Conservation (phyloP, 1,140 invertebrate genomes). For the Drosophila pectinifera region DNA sequence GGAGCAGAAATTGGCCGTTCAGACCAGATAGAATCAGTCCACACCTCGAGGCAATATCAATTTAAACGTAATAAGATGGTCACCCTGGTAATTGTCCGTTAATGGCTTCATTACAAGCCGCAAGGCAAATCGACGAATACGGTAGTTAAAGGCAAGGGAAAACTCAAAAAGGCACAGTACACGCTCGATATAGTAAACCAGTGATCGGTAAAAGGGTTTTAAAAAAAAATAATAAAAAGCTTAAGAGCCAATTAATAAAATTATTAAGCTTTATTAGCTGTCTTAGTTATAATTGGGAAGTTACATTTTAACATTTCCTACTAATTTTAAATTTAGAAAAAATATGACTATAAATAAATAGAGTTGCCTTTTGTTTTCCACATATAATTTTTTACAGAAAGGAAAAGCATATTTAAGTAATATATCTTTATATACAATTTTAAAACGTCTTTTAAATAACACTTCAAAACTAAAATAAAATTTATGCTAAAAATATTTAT, state of each 20-base stretch:
- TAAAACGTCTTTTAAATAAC: neutral
- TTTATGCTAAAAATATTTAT: neutral
- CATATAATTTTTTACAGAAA: too few species aligned
- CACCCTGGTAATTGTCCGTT: conserved; percentile 63
- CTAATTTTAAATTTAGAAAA: neutral
- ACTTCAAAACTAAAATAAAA: too few species aligned
- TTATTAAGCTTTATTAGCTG: too few species aligned
- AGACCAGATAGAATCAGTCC: conserved; percentile 24
- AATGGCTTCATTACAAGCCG: conserved; percentile 75
- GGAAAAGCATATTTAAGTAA: neutral
- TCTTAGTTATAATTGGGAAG: neutral
- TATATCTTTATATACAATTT: too few species aligned
- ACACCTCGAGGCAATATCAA: conserved; percentile 36
- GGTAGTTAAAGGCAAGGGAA: conserved; percentile 49
- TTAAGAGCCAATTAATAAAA: neutral
- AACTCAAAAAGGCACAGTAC: conserved; percentile 21
- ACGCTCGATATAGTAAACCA: neutral
- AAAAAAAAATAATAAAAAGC: neutral
- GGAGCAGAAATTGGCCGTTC: conserved; percentile 3
- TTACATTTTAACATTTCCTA: too few species aligned
- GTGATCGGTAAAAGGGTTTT: neutral
- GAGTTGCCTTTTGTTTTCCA: too few species aligned
- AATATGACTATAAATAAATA: neutral
- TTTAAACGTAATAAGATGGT: conserved; percentile 64
- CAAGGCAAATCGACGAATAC: conserved; percentile 31